A percentile compares a stretch with the other conserved stretches of the same genome.
These are phyloP conservation scores for Agrilus planipennis DNA, from an alignment of 1,140 invertebrate genomes.

Conservation along the genomic window DNA sequence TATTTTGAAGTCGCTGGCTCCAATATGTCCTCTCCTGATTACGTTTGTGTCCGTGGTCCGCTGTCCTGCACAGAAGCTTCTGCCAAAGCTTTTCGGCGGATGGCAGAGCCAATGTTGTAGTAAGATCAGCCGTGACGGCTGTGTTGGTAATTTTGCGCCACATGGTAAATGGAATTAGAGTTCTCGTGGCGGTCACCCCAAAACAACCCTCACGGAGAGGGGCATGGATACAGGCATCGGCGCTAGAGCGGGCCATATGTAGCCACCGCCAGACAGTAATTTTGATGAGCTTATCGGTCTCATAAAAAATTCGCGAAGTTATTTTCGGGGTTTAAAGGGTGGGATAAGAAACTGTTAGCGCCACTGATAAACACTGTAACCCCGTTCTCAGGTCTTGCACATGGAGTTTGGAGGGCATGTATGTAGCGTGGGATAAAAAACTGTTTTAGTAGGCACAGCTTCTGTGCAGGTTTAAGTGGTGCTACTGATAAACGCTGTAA, in stretches of 20 bases:
- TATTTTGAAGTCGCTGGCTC: not conserved
- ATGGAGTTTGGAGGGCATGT: too few relatives aligned
- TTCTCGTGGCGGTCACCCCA: not conserved
- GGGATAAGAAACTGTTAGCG: too few relatives aligned
- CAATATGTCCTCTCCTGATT: not conserved
- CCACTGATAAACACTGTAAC: too few relatives aligned
- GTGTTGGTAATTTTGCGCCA: not conserved
- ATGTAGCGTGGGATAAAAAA: too few relatives aligned
- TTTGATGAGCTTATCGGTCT: not conserved
- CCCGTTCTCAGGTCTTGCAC: too few relatives aligned
- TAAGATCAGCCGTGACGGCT: not conserved
- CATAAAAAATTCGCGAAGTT: not conserved
- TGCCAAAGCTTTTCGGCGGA: not conserved
- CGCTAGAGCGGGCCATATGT: not conserved
- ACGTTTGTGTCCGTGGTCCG: not conserved
- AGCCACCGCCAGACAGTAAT: not conserved
- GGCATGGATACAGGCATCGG: slow-evolving; percentile 3
- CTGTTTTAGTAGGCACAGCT: too few relatives aligned
- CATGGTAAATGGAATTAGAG: not conserved
- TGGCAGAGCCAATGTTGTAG: slow-evolving; percentile 1
- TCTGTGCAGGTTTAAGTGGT: too few relatives aligned
- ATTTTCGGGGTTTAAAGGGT: not conserved
- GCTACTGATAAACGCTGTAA: too few relatives aligned
- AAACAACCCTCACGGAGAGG: slow-evolving; percentile 1
- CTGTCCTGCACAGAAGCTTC: slow-evolving; percentile 2